Percentiles rank a stretch among this genome's conserved stretches.
Evolutionary conservation across 2,113 vertebrate species (phyloP).

Genomic region (Eolophus roseicapilla): DNA sequence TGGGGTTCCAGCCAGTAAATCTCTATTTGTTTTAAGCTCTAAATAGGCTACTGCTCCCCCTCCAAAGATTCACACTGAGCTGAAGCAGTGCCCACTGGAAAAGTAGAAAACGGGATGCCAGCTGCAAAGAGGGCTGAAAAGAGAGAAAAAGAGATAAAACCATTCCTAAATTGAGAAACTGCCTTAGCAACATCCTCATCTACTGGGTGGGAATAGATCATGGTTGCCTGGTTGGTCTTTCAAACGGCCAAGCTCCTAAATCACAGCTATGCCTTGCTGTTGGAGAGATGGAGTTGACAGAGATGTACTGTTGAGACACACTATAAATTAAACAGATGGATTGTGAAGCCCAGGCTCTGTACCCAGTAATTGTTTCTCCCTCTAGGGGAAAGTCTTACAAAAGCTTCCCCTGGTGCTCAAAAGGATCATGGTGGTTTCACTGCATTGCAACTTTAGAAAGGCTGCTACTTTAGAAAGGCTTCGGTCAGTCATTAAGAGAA

Average conservation of each 20-base stretch:
- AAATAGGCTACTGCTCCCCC: slow-evolving; percentile 38
- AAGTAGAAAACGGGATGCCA: not conserved
- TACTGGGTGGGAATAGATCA: not conserved
- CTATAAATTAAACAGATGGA: slow-evolving; percentile 14
- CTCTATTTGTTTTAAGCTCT: slow-evolving; percentile 28
- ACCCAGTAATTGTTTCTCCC: slow-evolving; percentile 12
- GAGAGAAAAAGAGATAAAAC: slow-evolving; percentile 10
- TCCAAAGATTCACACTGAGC: not conserved
- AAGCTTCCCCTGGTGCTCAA: not conserved
- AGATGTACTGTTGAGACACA: not conserved
- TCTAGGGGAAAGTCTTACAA: not conserved
- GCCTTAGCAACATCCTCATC: slow-evolving; percentile 15
- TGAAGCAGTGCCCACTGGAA: slow-evolving; percentile 29
- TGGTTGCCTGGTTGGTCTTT: not conserved
- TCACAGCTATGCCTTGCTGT: not conserved
- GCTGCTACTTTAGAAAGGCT: not conserved
- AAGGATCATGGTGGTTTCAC: not conserved
- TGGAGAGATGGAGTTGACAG: not conserved
- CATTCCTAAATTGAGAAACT: slow-evolving; percentile 10
- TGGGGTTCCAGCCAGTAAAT: slow-evolving; percentile 40
- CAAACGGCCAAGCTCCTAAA: slow-evolving; percentile 17
- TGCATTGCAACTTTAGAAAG: not conserved
- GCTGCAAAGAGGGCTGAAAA: slow-evolving; percentile 35
- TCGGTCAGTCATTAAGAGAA: not conserved
- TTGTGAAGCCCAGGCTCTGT: not conserved